Evolutionary conservation across 2,797 vertebrate species (phyloP).

Genomic region (Hoplostethus mediterraneus): DNA sequence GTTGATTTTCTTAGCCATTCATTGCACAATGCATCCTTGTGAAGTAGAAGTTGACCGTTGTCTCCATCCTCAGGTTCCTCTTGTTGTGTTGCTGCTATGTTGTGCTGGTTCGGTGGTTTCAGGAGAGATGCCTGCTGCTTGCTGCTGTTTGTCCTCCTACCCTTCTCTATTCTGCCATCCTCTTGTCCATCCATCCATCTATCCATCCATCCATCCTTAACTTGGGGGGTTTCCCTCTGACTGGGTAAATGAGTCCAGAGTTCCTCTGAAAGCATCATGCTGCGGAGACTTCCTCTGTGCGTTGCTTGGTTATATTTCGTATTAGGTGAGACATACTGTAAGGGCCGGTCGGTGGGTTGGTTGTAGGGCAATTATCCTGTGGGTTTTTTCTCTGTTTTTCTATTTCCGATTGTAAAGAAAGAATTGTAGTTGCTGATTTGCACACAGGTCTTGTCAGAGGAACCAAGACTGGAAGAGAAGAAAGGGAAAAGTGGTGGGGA

Average conservation of each 20-base stretch:
- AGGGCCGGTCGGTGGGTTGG: slow-evolving; percentile 62
- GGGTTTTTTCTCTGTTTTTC: slow-evolving; percentile 73
- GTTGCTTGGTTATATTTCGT: slow-evolving; percentile 65
- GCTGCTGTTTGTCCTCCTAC: slow-evolving; percentile 51
- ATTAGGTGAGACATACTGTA: slow-evolving; percentile 67
- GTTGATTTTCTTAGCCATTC: slow-evolving; percentile 62
- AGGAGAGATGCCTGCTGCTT: slow-evolving; percentile 66
- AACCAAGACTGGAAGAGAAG: slow-evolving; percentile 92
- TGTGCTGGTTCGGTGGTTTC: slow-evolving; percentile 62
- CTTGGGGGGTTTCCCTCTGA: slow-evolving; percentile 67
- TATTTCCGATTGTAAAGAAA: slow-evolving; percentile 83
- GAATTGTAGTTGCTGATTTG: slow-evolving; percentile 84
- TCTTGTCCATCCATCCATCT: slow-evolving; percentile 64
- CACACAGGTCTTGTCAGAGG: slow-evolving; percentile 93
- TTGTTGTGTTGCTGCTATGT: slow-evolving; percentile 56
- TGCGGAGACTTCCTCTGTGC: slow-evolving; percentile 67
- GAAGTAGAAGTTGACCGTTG: slow-evolving; percentile 40
- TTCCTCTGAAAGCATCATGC: slow-evolving; percentile 72
- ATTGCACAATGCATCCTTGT: slow-evolving; percentile 46
- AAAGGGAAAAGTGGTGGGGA: slow-evolving; percentile 9
- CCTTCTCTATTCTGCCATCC: slow-evolving; percentile 57
- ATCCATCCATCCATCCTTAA: slow-evolving; percentile 44
- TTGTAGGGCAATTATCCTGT: slow-evolving; percentile 73
- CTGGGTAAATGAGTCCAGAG: slow-evolving; percentile 71
- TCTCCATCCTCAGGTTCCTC: slow-evolving; percentile 61